Evolutionary conservation across 2,888 invertebrate genomes (phyloP).

Genomic region (Hyles lineata): DNA sequence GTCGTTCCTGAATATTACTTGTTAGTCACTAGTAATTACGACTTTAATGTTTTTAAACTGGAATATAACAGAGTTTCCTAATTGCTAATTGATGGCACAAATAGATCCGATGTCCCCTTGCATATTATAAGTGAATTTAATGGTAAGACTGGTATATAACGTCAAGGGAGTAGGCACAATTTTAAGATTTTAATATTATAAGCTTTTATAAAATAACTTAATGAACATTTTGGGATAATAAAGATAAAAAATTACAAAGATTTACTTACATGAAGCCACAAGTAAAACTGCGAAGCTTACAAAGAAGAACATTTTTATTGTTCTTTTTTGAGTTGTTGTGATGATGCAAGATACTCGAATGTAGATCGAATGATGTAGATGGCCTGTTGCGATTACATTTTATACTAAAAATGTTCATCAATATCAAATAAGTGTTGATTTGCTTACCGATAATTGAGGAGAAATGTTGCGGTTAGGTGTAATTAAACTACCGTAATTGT

Average conservation of each 20-base stretch:
- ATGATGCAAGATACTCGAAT: constrained; percentile 36
- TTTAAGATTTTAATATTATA: no score
- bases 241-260: neutral
- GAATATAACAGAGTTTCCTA: no score
- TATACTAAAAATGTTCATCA: constrained; percentile 49
- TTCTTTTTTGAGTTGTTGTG: constrained; percentile 21
- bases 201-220: no score
- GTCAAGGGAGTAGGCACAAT: no score
- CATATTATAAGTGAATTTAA: no score
- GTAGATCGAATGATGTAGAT: constrained; percentile 42
- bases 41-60: no score
- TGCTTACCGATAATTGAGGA: constrained; percentile 33
- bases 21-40: no score
- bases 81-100: no score
- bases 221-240: neutral
- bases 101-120: no score
- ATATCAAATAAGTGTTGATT: constrained; percentile 39
- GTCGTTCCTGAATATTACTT: no score
- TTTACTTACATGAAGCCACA: constrained; percentile 52
- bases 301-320: constrained; percentile 48
- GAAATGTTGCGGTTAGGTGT: constrained; percentile 42
- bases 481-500: constrained; percentile 32
- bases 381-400: constrained; percentile 37
- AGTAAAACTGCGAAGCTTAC: constrained; percentile 43
- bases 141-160: no score